Percentiles rank a stretch among this genome's conserved stretches.
These are phyloP conservation scores for Caenorhabditis afra DNA, from an alignment of 2,888 invertebrate species.

Conservation along the genomic window DNA sequence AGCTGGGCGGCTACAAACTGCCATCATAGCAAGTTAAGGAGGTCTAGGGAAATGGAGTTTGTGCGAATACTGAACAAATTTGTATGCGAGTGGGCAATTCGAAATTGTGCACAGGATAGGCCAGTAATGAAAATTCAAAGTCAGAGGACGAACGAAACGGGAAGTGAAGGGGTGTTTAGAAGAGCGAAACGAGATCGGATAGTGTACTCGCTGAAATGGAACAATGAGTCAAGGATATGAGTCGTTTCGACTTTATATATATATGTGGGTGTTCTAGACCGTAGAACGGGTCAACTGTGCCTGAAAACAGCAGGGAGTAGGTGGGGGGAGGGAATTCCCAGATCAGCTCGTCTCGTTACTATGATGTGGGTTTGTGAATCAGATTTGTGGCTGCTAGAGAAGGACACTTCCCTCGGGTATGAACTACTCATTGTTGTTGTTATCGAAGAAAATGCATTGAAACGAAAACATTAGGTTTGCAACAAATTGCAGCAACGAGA, in stretches of 20 bases:
- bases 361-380: conserved; percentile 43
- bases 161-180: neutral
- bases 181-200: neutral
- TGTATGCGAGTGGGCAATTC: neutral
- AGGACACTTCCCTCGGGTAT: conserved; percentile 27
- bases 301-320: conserved; percentile 21
- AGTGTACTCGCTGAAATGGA: neutral
- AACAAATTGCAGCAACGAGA: conserved; percentile 33
- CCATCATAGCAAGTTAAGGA: conserved; percentile 1
- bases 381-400: conserved; percentile 7
- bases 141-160: neutral
- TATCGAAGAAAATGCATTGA: neutral
- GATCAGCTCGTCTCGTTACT: conserved; percentile 6
- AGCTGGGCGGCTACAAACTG: neutral
- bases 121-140: conserved; percentile 4
- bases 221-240: neutral
- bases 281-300: conserved; percentile 18
- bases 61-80: neutral
- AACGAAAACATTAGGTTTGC: neutral
- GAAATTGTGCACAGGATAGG: neutral
- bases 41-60: conserved; percentile 6
- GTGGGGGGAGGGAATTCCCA: conserved; percentile 13
- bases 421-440: neutral
- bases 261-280: conserved; percentile 13
- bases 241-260: conserved; percentile 11